Conservation (phyloP, 2,888 invertebrate species). For the Oxycera nigricornis region DNA sequence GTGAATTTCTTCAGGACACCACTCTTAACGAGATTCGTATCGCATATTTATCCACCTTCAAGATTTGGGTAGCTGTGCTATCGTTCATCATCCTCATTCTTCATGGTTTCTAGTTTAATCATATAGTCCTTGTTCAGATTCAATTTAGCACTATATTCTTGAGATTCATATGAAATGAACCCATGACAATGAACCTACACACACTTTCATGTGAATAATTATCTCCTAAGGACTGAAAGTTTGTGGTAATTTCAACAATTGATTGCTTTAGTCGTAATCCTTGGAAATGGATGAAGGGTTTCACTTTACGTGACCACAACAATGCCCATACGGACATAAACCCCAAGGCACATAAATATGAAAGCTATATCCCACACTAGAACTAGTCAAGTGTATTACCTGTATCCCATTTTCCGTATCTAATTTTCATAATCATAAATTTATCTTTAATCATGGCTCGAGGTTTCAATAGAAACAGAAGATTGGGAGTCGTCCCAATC, state of each 20-base stretch:
- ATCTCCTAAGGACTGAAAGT: slow-evolving; percentile 11
- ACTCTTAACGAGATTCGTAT: no score
- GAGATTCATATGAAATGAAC: neutral
- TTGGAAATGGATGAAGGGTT: no score
- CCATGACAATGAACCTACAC: neutral
- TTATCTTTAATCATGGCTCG: slow-evolving; percentile 13
- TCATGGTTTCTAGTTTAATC: neutral
- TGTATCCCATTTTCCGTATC: slow-evolving; percentile 2
- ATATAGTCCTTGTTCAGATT: neutral
- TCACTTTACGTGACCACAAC: slow-evolving; percentile 16
- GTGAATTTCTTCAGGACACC: no score
- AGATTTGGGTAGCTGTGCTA: neutral
- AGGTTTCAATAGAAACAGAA: neutral
- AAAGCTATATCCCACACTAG: neutral
- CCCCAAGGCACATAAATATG: neutral
- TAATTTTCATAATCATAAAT: slow-evolving; percentile 33
- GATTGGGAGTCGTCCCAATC: neutral
- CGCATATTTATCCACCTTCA: no score
- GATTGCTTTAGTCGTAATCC: slow-evolving; percentile 16
- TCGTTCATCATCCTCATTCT: neutral
- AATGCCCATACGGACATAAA: neutral
- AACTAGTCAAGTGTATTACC: neutral
- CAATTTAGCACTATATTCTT: neutral
- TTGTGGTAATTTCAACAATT: slow-evolving; percentile 1
- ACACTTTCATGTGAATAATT: neutral